These are phyloP conservation scores for Myotis lucifugus DNA, from an alignment of 2,113 vertebrate genomes.

Conservation along the genomic window DNA sequence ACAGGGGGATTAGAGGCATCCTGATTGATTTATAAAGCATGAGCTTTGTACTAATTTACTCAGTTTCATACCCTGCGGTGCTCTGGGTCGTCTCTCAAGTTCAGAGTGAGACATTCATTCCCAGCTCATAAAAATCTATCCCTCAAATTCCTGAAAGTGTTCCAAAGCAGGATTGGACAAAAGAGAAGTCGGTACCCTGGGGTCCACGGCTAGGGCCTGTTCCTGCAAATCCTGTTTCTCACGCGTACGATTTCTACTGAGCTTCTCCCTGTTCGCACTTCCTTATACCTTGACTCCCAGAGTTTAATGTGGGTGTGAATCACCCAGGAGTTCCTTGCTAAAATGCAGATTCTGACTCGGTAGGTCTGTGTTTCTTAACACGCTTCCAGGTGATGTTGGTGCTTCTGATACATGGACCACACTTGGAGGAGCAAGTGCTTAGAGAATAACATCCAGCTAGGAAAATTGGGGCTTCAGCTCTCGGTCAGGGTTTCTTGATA, in stretches of 20 bases:
- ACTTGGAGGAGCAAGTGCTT: neutral
- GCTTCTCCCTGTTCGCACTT: neutral
- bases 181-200: neutral
- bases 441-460: neutral
- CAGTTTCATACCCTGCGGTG: constrained; percentile 29
- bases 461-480: neutral
- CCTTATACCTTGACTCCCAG: neutral
- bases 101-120: constrained; percentile 27
- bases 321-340: neutral
- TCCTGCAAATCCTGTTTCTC: neutral
- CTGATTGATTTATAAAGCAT: neutral
- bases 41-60: constrained; percentile 31
- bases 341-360: neutral
- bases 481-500: neutral
- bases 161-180: neutral
- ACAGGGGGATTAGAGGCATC: neutral
- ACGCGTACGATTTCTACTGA: neutral
- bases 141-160: constrained; percentile 35
- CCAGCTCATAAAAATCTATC: constrained; percentile 5
- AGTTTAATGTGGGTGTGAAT: neutral
- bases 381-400: neutral
- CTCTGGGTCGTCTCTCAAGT: constrained; percentile 3
- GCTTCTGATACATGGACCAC: neutral
- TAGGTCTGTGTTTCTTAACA: neutral
- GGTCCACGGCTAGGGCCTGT: neutral